Evolutionary conservation across 2,888 invertebrate species (phyloP), one percentile per base, ranked within the genome.

Genomic region (Drosophila trichaetosa): DNA sequence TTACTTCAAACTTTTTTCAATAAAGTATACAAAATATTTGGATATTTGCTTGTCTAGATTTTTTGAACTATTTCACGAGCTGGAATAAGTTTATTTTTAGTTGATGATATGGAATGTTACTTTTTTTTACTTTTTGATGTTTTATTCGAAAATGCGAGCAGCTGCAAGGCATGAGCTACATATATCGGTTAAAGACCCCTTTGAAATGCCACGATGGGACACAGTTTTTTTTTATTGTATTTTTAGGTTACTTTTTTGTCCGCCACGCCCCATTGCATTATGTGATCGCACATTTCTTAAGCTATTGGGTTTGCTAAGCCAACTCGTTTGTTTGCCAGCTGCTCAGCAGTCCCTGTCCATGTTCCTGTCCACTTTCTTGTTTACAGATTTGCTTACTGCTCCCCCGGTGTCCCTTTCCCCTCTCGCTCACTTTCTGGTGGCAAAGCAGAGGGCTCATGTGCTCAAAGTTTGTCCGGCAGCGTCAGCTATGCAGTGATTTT

Each of bases 401-500:
- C 7, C 46, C 16, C 7, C 46, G 4, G 21, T 24, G 16, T 24
- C 16, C 46, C 16, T 4, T 24, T 16, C 21, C 4, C 16, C 24
- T 24, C 1, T 4, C 21, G 8, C 46, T 21, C 21, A 21, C 4
- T 16, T 16, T 7, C 8, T 46, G 16, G 21, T 24, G 46, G 16
- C 46, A 46, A 24, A 56, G 7, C n/a, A 54, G 38, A 69, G 54
- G 61, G 64, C 69, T 60, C 67, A 48, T 71, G 46, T 46, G 72
- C 69, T 62, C 42, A 70, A 80, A 89, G 68, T 83, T 83, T 72
- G 80, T 88, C 69, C 63, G 58, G 73, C 69, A 69, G 71, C 71
- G 68, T 82, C 82, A 76, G 81, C 65, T 66, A 63, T 87, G 82
- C 85, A 87, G 87, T 89, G 89, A 89, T 85, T 89, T 87, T 87